Conservation (phyloP, 2,113 vertebrate species). For the Mesembrinibis cayennensis region DNA sequence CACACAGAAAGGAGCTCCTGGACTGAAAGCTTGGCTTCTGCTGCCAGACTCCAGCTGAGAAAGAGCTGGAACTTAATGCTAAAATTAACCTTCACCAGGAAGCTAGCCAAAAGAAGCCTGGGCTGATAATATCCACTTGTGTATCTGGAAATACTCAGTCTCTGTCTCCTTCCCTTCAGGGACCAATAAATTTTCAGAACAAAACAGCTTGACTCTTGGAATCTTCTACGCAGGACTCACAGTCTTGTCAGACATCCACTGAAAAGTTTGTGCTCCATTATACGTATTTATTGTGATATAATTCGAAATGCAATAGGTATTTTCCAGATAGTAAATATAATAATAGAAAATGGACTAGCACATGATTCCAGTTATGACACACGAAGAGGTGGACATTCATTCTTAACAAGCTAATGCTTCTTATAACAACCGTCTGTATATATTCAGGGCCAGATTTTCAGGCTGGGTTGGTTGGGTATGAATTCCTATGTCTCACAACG, state of each 20-base stretch:
- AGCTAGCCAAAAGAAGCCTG: constrained; percentile 59
- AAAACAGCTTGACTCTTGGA: constrained; percentile 58
- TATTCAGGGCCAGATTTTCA: not conserved
- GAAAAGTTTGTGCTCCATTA: constrained; percentile 4
- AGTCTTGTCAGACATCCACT: not conserved
- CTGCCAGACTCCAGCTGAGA: constrained; percentile 64
- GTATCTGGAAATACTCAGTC: constrained; percentile 66
- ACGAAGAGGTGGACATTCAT: not conserved
- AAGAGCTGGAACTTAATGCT: constrained; percentile 59
- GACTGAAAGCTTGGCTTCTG: constrained; percentile 43
- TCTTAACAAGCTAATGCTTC: not conserved
- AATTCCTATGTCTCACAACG: not conserved
- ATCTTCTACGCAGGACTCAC: not conserved
- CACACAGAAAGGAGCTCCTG: constrained; percentile 53
- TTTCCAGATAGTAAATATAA: constrained; percentile 6
- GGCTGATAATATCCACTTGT: constrained; percentile 64
- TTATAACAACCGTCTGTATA: not conserved
- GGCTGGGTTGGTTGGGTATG: not conserved
- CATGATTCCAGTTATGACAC: not conserved
- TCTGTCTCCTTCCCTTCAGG: constrained; percentile 44
- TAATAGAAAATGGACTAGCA: not conserved
- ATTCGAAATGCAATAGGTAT: not conserved
- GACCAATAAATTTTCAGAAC: constrained; percentile 39
- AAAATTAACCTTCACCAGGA: constrained; percentile 68
- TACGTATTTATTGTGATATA: not conserved